Evolutionary conservation across 2,797 vertebrate species (phyloP).

Genomic region (Avahi laniger): DNA sequence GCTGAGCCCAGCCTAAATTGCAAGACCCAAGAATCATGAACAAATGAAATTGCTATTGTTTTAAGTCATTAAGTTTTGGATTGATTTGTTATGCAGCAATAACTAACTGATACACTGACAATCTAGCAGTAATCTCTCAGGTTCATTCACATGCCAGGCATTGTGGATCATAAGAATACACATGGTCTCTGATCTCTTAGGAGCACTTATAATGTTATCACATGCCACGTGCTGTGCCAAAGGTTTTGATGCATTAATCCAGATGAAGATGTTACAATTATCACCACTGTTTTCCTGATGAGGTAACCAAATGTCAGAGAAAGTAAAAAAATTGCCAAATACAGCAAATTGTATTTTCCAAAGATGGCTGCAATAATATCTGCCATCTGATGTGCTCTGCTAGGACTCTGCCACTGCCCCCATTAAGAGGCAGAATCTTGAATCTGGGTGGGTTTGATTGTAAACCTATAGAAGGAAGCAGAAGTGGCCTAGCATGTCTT

Average conservation of each 20-base stretch:
- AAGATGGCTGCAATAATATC: background rate
- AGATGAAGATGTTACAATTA: background rate
- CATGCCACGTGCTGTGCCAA: background rate
- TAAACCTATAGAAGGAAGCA: background rate
- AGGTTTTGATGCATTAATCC: background rate
- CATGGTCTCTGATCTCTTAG: background rate
- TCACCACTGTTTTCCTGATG: background rate
- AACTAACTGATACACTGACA: background rate
- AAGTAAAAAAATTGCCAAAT: background rate
- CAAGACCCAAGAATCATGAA: background rate
- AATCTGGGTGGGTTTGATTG: background rate
- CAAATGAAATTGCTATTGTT: background rate
- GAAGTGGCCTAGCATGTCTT: background rate
- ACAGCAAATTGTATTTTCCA: background rate
- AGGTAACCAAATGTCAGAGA: constrained; percentile 4
- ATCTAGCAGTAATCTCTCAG: background rate
- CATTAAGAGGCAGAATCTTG: background rate
- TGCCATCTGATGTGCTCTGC: background rate
- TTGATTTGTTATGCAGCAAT: background rate
- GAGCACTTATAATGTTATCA: background rate
- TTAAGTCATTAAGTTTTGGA: background rate
- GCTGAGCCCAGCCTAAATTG: background rate
- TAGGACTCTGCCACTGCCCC: background rate
- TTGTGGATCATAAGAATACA: background rate
- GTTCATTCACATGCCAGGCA: background rate